Base-by-base conservation (phyloP, 2,888 invertebrate species). In the Halocaridina rubra region DNA sequence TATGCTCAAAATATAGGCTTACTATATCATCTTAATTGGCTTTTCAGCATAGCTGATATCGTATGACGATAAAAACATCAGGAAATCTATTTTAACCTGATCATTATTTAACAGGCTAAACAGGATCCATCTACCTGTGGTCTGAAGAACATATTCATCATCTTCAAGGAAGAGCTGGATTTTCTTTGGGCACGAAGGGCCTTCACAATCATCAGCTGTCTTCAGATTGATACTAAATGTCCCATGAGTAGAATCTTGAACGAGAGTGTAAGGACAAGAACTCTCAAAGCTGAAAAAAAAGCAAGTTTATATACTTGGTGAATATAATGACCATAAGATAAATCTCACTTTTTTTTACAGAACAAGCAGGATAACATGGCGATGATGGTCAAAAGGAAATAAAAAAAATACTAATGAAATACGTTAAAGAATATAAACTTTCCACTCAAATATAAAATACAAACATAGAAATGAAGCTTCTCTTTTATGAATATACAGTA, bases 221-320 rank as follows among this genome's bases (percentile, higher is more conserved):
- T 92, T 92, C 0, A 94, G 91, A 0, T 93, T 93, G 2, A 96
- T 92, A 79, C 90, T 90, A 90, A 96, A 96, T 3, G 94, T 93
- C 88, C 94, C 94, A 82, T 95, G 94, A 0, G 92, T 91, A 0
- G 93, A 91, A 89, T 97, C 96, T 16, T 94, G 93, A 0, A 95
- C 92, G 33, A 97, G 90, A 0, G 94, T 93, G 90, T 96, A 95
- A 0, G 94, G 93, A 90, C 97, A 97, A 0, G 94, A 93, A 0
- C 96, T 94, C 78, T 94, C 93, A 89, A 95, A 95, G 90, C 95
- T 96, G 90, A 89, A 92, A 89, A 78, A 64, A 22, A 53, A 33
- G 7, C 53, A 27, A 16, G 16, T n/a, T 19, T 7, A 24, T 24
- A 19, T 3, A 4, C 69, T 3, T 24, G n/a, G 4, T 19, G n/a